Base-by-base conservation (phyloP, 1,140 invertebrate species). In the Panulirus ornatus region DNA sequence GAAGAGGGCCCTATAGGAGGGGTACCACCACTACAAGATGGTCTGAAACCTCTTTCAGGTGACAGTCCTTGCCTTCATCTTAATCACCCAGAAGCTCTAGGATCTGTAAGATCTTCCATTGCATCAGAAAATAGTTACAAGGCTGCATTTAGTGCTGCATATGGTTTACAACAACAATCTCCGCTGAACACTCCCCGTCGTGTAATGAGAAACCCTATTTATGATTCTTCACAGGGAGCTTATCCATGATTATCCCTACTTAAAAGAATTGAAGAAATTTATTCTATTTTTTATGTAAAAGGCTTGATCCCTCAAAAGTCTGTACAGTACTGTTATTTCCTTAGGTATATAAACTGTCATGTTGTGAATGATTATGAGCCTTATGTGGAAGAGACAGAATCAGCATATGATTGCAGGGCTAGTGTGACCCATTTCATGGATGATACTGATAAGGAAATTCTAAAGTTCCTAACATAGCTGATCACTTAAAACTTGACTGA, bases 51-150 rank as follows among this genome's bases (percentile, higher is more conserved):
- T 40, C 66, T 63, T 6, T 34, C 30, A 9, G 34, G 51, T 22
- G 42, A 42, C 47, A 83, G 44, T 30, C 66, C 79, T 30, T 44
- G 44, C 14, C 16, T 58, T 22, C 88, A 47, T 19, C 81, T 38
- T 14, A 73, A 54, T 58, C 88, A 84, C 22, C 70, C 27, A 27
- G 88, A 89, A n/a, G 58, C 78, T 30, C 34, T 58, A 30, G 79
- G 70, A 8, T 89, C 88, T 19, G 19, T 75, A 42, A 71, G 88
- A 70, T 89, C 88, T 16, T 89, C 88, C 34, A 14, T 89, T 6
- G 79, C 88, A 6, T 89, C 88, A 22, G 79, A 89, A 8, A 81
- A 89, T 16, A 89, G 81, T n/a, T 89, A 89, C 70, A 34, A 81
- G 19, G 88, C 79, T 22, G 88, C 88, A 34, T 89, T 89, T 34